Conservation (phyloP, 2,797 vertebrate species). For the Rhabdophis nuchalis region DNA sequence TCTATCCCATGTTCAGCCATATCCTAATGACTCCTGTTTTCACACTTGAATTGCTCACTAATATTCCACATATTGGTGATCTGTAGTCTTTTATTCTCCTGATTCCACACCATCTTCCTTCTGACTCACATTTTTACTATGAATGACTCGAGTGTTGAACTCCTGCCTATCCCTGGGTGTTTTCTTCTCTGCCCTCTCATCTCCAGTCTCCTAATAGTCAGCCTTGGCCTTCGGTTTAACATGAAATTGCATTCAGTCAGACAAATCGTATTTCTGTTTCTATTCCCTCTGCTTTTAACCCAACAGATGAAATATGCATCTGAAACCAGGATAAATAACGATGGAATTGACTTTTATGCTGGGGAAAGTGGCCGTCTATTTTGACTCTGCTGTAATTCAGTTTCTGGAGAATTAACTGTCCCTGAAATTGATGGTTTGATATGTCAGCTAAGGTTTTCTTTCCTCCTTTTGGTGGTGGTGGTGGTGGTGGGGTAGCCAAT, state of each 20-base stretch:
- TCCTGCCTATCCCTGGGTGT: neutral
- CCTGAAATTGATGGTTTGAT: neutral
- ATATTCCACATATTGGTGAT: neutral
- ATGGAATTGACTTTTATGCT: neutral
- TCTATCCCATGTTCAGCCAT: neutral
- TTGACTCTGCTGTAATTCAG: neutral
- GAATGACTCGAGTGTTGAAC: neutral
- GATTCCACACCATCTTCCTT: neutral
- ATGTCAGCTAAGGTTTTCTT: neutral
- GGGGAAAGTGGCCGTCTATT: neutral
- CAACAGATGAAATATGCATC: neutral
- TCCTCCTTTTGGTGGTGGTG: neutral
- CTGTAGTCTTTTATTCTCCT: neutral
- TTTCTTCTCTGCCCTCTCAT: neutral
- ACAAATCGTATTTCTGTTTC: neutral
- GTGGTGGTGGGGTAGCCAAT: neutral
- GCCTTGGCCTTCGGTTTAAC: neutral
- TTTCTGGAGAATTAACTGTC: conserved; percentile 1
- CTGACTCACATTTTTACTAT: neutral
- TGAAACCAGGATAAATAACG: neutral
- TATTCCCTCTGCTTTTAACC: neutral
- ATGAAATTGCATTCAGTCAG: neutral
- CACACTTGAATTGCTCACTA: neutral
- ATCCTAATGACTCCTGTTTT: neutral
- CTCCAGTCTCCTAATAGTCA: neutral